Evolutionary conservation across 2,113 vertebrate genomes (phyloP).

Genomic region (zebrafish (Danio rerio)): DNA sequence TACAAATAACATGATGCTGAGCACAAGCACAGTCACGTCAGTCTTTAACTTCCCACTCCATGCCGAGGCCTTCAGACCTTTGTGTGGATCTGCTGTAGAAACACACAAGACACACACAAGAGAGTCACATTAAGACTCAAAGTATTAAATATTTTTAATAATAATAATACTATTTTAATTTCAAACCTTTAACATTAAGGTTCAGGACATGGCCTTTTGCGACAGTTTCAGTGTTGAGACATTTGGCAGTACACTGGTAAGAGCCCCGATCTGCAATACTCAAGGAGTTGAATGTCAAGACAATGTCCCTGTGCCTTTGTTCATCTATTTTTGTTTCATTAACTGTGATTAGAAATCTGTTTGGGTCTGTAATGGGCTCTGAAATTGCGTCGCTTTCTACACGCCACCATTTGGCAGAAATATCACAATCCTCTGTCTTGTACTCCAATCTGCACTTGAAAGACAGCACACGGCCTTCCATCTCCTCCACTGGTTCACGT

Average conservation of each 20-base stretch:
- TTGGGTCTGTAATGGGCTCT: background rate
- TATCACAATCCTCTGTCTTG: background rate
- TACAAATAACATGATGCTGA: background rate
- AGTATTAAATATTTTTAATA: background rate
- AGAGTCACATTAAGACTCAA: background rate
- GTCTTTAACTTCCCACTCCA: constrained; percentile 6
- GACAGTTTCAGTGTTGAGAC: background rate
- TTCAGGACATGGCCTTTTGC: constrained; percentile 31
- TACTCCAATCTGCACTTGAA: constrained; percentile 42
- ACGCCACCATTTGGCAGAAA: background rate
- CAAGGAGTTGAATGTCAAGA: constrained; percentile 21
- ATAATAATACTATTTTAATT: background rate
- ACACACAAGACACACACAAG: background rate
- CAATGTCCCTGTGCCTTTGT: background rate
- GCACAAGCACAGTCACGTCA: background rate
- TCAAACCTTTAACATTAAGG: constrained; percentile 49
- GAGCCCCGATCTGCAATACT: background rate
- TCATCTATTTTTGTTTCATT: constrained; percentile 25
- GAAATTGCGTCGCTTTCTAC: accelerated
- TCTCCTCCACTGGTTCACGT: background rate
- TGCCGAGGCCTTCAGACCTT: background rate
- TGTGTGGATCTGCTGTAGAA: constrained; percentile 24
- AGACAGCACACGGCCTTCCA: constrained; percentile 8
- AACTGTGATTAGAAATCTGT: background rate
- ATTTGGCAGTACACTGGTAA: constrained; percentile 46